These are phyloP conservation scores for Bursaphelenchus okinawaensis DNA, from an alignment of 2,888 invertebrate genomes.

Conservation along the genomic window DNA sequence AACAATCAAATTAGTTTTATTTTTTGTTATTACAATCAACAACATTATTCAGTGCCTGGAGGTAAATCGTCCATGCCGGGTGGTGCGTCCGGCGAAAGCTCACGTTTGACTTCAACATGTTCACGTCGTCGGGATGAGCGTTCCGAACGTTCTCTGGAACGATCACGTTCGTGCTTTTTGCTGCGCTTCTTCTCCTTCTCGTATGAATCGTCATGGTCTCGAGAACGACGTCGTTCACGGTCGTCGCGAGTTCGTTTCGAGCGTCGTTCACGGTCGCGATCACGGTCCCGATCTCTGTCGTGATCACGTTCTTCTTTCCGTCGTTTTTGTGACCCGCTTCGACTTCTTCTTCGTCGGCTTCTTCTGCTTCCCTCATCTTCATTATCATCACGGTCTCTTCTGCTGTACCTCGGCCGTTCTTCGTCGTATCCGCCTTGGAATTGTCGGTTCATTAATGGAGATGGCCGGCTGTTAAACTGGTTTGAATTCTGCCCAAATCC, in stretches of 20 bases:
- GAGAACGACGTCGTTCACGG: not conserved
- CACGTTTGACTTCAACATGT: not conserved
- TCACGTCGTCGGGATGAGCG: not conserved
- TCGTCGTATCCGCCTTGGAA: constrained; percentile 7
- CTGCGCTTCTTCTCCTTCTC: constrained; percentile 5
- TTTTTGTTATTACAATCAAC: too few relatives aligned
- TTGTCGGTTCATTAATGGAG: not conserved
- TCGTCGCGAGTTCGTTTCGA: not conserved
- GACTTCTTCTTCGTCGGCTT: constrained; percentile 18
- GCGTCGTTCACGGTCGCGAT: constrained; percentile 1
- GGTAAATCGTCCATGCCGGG: constrained; percentile 8
- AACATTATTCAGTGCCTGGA: not conserved
- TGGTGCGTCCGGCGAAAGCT: constrained; percentile 3
- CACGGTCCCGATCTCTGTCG: constrained; percentile 7
- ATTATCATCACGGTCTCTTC: not conserved
- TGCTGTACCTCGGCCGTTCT: not conserved
- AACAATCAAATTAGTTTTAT: too few relatives aligned
- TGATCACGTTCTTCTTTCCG: constrained; percentile 3
- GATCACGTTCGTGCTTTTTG: constrained; percentile 1
- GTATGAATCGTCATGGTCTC: constrained; percentile 4
- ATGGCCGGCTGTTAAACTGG: not conserved
- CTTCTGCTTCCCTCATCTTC: constrained; percentile 15
- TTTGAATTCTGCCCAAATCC: constrained; percentile 5
- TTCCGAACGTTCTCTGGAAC: not conserved
- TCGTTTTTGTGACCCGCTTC: constrained; percentile 10